phyloP scores from a whole-genome alignment of 2,888 invertebrate genomes.

The Phaonia tiefii region DNA sequence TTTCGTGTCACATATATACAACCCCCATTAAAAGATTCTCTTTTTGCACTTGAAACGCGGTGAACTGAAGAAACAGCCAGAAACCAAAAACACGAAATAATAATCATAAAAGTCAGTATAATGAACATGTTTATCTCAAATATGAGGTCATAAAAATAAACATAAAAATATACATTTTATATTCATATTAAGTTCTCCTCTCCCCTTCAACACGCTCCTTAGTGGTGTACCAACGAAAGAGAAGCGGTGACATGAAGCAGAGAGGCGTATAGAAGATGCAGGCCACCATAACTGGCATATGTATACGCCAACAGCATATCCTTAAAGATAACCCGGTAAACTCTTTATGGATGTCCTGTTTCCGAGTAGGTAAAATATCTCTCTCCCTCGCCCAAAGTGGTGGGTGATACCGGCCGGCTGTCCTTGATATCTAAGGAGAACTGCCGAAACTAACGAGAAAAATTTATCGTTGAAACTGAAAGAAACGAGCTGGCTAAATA shows the following conservation, averaged over 20 bases:
- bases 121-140: constrained; percentile 48
- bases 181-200: constrained; percentile 13
- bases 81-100: constrained; percentile 17
- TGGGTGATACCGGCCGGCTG: background rate
- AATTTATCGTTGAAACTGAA: background rate
- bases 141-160: constrained; percentile 50
- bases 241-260: too few relatives aligned
- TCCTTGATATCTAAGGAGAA: too few relatives aligned
- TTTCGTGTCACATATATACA: background rate
- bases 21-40: background rate
- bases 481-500: constrained; percentile 45
- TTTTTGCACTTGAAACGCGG: background rate
- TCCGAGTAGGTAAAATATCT: background rate
- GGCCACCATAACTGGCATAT: constrained; percentile 56
- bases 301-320: constrained; percentile 51
- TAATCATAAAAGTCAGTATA: constrained; percentile 42
- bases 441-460: too few relatives aligned
- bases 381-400: background rate
- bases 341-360: constrained; percentile 44
- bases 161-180: constrained; percentile 34
- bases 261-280: background rate
- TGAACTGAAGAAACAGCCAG: too few relatives aligned
- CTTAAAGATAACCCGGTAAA: constrained; percentile 49
- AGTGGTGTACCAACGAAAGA: too few relatives aligned
- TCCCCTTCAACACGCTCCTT: background rate